These are phyloP conservation scores for Antigone vipio DNA, from an alignment of 2,113 vertebrate genomes.

Conservation along the genomic window DNA sequence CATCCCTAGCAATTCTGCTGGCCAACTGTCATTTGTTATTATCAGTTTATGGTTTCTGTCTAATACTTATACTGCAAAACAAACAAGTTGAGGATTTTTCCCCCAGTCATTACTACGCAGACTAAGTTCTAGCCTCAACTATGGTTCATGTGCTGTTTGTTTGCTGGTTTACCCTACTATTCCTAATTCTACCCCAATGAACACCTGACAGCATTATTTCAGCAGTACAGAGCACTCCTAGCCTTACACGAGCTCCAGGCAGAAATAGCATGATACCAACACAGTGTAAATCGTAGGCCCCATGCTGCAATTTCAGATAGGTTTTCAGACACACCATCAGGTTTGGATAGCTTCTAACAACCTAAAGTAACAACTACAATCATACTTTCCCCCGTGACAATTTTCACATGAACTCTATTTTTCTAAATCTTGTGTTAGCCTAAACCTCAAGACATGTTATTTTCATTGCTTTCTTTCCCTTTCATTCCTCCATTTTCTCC, in stretches of 20 bases:
- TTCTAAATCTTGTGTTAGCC: background rate
- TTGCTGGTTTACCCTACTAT: background rate
- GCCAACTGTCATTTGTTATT: background rate
- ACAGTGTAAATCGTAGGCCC: background rate
- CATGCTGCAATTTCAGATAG: background rate
- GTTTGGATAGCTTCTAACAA: background rate
- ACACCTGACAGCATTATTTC: background rate
- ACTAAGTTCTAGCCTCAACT: background rate
- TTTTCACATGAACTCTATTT: background rate
- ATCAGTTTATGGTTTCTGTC: background rate
- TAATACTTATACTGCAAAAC: background rate
- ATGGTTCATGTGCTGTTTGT: background rate
- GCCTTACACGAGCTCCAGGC: background rate
- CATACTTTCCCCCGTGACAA: background rate
- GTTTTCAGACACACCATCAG: background rate
- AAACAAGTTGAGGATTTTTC: background rate
- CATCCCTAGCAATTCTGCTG: background rate
- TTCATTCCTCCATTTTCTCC: background rate
- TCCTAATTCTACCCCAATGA: background rate
- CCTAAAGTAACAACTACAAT: background rate
- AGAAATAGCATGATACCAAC: background rate
- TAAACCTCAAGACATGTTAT: background rate
- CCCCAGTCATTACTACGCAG: background rate
- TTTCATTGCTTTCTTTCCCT: background rate
- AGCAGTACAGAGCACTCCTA: background rate